A percentile compares a stretch with the other conserved stretches of the same genome.
Conservation (phyloP, 2,113 vertebrate species). For the Sphaerodactylus townsendi region DNA sequence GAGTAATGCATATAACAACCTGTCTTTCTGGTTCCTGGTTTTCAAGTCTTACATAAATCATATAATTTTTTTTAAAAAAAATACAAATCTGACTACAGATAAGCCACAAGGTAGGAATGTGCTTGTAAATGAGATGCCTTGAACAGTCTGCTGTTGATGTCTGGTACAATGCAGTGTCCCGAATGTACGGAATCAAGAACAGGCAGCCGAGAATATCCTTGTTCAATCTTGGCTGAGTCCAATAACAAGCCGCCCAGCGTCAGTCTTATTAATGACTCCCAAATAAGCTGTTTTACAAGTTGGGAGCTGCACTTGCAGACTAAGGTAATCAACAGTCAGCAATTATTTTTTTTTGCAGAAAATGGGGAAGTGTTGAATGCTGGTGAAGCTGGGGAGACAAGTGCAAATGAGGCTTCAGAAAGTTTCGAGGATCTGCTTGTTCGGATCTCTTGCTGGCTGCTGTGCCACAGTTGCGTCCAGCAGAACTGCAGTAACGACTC, state of each 20-base stretch:
- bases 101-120: not conserved
- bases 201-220: not conserved
- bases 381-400: not conserved
- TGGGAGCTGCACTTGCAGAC: not conserved
- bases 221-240: not conserved
- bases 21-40: not conserved
- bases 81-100: not conserved
- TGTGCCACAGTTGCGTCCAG: not conserved
- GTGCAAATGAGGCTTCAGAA: not conserved
- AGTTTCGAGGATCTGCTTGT: not conserved
- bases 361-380: not conserved
- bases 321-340: not conserved
- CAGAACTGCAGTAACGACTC: slow-evolving; percentile 9
- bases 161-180: not conserved
- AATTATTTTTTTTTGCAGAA: slow-evolving; percentile 1
- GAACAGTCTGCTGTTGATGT: not conserved
- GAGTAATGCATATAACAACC: not conserved
- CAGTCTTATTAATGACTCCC: not conserved
- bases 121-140: not conserved
- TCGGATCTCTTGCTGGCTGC: not conserved
- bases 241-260: not conserved
- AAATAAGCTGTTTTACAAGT: not conserved
- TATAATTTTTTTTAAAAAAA: not conserved
- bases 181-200: not conserved
- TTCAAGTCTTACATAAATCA: not conserved